Evolutionary conservation across 1,140 invertebrate species (phyloP), one percentile per base, ranked within the genome.

Genomic region (Musca vetustissima): DNA sequence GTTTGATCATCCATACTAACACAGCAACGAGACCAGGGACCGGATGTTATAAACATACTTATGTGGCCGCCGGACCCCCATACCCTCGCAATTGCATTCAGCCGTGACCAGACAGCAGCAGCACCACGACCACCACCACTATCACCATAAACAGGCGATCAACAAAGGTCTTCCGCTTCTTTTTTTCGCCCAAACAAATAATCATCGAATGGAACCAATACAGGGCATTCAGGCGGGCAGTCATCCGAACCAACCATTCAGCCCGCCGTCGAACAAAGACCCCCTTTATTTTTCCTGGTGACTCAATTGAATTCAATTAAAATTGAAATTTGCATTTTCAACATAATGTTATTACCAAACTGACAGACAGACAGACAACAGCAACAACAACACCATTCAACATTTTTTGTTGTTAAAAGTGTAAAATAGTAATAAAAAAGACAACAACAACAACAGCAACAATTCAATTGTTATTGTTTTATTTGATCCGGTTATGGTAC

Each of bases 191-290:
- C 69, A 70, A 72, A 53, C 25, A 59, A 67, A 67, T 78, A 75
- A 80, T 80, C 78, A 80, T 80, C 78, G 78, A 80, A 80, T 80
- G 78, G 78, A 80, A 80, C 78, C 76, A 80, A 80, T 80, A 80
- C 78, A 77, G 80, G 15, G 22, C 57, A 61, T 7, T 11, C 36
- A 28, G 28, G 3, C 28, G 28, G 28, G 3, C 28, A 28, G 8
- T 8, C 28, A 28, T 28, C 8, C 47, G 64, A 28, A 25, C 66
- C 70, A 69, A 2, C 28, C 57, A 61, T 7, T 11, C 36, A 28
- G 8, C 28, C 28, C 3, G 28, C 28, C 6, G 36, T n/a, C 36
- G 13, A 43, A 4, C 6, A 43, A 43, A 43, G 36, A 13, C 36
- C 36, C 36, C 36, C 36, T 13, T 13, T 43, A 13, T 59, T 15